These are phyloP conservation scores for Lepidothrix coronata DNA, from an alignment of 2,113 vertebrate species.

Conservation along the genomic window DNA sequence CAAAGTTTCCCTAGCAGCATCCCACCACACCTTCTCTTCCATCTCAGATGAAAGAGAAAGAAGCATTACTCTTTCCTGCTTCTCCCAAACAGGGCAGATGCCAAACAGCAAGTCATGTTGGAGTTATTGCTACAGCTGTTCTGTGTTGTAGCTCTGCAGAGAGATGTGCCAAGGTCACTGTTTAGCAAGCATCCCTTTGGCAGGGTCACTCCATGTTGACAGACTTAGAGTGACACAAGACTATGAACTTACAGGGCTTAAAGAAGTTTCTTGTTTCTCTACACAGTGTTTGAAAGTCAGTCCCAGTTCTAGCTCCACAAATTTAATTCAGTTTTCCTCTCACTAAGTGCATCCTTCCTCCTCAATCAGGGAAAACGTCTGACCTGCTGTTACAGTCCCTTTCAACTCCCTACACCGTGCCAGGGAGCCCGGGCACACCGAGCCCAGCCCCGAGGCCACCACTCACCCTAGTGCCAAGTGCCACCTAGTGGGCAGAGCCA, in stretches of 20 bases:
- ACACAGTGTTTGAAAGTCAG: not conserved
- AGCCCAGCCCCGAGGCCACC: not conserved
- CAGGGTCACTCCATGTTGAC: not conserved
- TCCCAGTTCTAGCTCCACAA: not conserved
- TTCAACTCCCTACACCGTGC: not conserved
- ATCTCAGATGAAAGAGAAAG: not conserved
- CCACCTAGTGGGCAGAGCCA: not conserved
- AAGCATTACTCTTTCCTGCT: not conserved
- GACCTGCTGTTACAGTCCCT: fast-evolving
- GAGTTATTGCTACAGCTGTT: not conserved
- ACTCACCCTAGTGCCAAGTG: not conserved
- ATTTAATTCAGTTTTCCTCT: not conserved
- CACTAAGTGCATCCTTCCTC: not conserved
- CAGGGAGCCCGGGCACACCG: fast-evolving
- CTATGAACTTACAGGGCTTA: not conserved
- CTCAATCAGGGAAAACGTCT: not conserved
- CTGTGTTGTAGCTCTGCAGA: not conserved
- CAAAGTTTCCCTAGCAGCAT: not conserved
- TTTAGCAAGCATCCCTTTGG: not conserved
- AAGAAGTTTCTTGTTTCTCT: not conserved
- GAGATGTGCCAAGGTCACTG: not conserved
- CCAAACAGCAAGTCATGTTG: not conserved
- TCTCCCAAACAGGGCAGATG: not conserved
- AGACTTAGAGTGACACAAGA: not conserved
- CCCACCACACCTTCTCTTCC: not conserved